phyloP scores from a whole-genome alignment of 2,888 invertebrate species.

The Artemia sinica region DNA sequence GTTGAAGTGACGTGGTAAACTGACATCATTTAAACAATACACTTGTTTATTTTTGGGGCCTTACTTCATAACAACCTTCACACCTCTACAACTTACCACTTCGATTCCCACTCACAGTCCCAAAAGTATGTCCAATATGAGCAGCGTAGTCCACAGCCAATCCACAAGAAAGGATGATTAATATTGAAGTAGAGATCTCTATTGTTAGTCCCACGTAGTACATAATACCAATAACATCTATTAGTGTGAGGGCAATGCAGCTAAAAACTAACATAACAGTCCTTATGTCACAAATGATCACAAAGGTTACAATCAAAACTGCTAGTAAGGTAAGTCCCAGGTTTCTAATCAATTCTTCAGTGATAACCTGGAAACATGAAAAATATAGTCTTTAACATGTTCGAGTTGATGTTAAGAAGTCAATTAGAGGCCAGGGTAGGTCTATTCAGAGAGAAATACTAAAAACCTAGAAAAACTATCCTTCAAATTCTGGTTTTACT shows the following conservation, averaged over 20 bases:
- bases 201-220: conserved; percentile 36
- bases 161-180: conserved; percentile 36
- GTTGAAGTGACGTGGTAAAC: no score
- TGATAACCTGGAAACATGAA: conserved; percentile 29
- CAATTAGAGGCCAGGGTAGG: no score
- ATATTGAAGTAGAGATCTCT: conserved; percentile 37
- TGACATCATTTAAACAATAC: no score
- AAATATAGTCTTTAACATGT: no score
- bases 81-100: conserved; percentile 31
- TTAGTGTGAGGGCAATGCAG: conserved; percentile 35
- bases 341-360: conserved; percentile 33
- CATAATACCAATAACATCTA: conserved; percentile 36
- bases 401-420: no score
- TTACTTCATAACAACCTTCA: no score
- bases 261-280: conserved; percentile 34
- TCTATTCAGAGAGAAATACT: no score
- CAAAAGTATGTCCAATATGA: conserved; percentile 37
- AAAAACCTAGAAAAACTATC: no score
- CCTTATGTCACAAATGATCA: conserved; percentile 34
- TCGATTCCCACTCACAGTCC: conserved; percentile 33
- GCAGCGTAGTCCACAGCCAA: conserved; percentile 38
- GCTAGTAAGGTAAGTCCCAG: conserved; percentile 33
- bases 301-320: conserved; percentile 34
- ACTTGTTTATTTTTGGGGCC: no score
- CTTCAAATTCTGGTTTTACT: no score